A percentile compares a stretch with the other conserved stretches of the same genome.
Evolutionary conservation across 1,140 invertebrate genomes (phyloP).

Genomic region (Forficula auricularia): DNA sequence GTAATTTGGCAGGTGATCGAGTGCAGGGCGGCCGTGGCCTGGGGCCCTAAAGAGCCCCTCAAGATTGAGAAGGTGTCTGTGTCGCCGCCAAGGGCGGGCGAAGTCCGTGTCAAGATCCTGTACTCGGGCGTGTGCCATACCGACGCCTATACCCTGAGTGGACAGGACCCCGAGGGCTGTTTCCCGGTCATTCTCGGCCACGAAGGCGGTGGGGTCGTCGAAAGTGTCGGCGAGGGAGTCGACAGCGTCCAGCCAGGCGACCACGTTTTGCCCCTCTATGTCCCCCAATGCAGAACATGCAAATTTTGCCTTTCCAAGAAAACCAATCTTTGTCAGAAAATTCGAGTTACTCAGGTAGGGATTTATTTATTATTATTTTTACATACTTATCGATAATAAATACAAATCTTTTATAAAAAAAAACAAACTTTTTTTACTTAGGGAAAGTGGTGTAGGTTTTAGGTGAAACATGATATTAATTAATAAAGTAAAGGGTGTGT

Average conservation of each 20-base stretch:
- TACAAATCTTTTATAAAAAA: constrained; percentile 2
- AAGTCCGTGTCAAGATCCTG: constrained; percentile 57
- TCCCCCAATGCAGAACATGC: constrained; percentile 90
- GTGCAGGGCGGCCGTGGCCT: constrained; percentile 82
- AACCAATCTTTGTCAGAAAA: constrained; percentile 93
- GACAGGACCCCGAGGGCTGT: constrained; percentile 81
- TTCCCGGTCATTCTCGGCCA: constrained; percentile 89
- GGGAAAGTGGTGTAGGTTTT: no score
- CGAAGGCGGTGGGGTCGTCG: constrained; percentile 88
- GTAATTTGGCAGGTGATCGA: constrained; percentile 44
- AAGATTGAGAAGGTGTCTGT: constrained; percentile 83
- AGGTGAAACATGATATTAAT: no score
- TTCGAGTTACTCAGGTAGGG: constrained; percentile 58
- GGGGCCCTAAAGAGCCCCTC: constrained; percentile 72
- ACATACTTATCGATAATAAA: background rate
- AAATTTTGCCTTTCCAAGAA: constrained; percentile 91
- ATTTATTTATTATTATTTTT: background rate
- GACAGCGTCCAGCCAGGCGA: constrained; percentile 70
- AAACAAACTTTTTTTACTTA: no score
- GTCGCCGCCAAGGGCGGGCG: constrained; percentile 76
- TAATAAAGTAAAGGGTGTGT: no score
- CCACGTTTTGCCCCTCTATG: constrained; percentile 89
- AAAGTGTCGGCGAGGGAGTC: constrained; percentile 88
- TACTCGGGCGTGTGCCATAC: constrained; percentile 94
- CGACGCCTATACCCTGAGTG: constrained; percentile 84